These are phyloP conservation scores for Pseudococcus jackbeardsleyi DNA, from an alignment of 2,888 invertebrate genomes.

Conservation along the genomic window DNA sequence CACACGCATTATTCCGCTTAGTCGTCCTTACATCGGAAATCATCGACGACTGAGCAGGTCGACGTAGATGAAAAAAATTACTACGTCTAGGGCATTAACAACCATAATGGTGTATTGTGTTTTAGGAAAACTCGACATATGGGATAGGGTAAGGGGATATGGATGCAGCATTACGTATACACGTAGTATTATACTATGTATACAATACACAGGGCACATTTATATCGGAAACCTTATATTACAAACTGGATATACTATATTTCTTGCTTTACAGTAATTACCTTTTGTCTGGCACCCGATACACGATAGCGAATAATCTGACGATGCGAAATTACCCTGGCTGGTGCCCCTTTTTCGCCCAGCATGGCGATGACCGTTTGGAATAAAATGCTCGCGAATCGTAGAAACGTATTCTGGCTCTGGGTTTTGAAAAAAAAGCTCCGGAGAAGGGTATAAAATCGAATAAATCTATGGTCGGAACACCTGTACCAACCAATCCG, in stretches of 20 bases:
- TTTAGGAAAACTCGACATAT: constrained; percentile 25
- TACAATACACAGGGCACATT: neutral
- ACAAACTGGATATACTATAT: neutral
- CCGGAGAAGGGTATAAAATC: neutral
- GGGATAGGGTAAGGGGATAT: neutral
- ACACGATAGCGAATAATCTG: constrained; percentile 16
- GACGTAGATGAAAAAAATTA: neutral
- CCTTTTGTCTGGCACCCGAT: neutral
- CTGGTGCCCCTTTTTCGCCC: neutral
- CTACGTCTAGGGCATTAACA: neutral
- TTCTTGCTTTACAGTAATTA: constrained; percentile 5
- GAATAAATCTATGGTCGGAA: constrained; percentile 1
- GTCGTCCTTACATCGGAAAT: neutral
- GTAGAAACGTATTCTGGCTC: neutral
- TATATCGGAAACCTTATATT: neutral
- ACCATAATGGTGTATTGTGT: neutral
- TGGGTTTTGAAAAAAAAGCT: neutral
- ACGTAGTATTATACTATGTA: neutral
- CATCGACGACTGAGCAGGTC: neutral
- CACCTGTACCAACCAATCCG: neutral
- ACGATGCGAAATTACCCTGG: neutral
- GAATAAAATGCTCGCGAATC: neutral
- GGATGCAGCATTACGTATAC: neutral
- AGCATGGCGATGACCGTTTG: neutral
- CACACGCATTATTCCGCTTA: neutral